phyloP scores from a whole-genome alignment of 2,797 vertebrate genomes.

The Melopsittacus undulatus region DNA sequence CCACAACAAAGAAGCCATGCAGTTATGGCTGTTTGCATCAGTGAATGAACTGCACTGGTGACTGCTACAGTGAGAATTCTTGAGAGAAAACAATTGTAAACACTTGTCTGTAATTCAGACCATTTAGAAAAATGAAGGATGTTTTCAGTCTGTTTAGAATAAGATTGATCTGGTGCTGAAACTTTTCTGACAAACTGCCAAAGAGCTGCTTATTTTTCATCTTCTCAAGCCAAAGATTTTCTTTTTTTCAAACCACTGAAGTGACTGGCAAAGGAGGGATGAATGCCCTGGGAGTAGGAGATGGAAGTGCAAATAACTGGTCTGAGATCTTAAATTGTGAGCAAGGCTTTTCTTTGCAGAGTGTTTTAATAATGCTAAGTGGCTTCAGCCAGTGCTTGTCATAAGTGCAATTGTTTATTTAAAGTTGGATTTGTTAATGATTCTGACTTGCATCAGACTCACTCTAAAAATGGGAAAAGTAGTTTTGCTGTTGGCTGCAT shows the following conservation, averaged over 20 bases:
- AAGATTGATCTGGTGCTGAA: not conserved
- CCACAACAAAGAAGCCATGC: not conserved
- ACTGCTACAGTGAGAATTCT: not conserved
- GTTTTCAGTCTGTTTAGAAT: not conserved
- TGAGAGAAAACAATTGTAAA: not conserved
- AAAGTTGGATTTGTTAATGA: not conserved
- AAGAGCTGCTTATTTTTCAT: not conserved
- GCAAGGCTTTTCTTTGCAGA: not conserved
- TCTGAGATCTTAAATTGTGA: not conserved
- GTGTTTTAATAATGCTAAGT: not conserved
- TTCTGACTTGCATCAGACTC: not conserved
- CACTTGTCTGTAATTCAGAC: not conserved
- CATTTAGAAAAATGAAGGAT: not conserved
- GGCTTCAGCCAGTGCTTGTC: not conserved
- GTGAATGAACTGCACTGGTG: not conserved
- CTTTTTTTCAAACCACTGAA: not conserved
- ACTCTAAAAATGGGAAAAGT: not conserved
- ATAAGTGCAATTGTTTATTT: not conserved
- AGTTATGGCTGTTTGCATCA: not conserved
- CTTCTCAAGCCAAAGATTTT: not conserved
- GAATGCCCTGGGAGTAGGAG: not conserved
- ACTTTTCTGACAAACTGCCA: not conserved
- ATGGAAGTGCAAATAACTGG: not conserved
- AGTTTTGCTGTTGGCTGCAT: not conserved
- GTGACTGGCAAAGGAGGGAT: not conserved